phyloP scores from a whole-genome alignment of 2,888 invertebrate genomes.

The Apoderus coryli region DNA sequence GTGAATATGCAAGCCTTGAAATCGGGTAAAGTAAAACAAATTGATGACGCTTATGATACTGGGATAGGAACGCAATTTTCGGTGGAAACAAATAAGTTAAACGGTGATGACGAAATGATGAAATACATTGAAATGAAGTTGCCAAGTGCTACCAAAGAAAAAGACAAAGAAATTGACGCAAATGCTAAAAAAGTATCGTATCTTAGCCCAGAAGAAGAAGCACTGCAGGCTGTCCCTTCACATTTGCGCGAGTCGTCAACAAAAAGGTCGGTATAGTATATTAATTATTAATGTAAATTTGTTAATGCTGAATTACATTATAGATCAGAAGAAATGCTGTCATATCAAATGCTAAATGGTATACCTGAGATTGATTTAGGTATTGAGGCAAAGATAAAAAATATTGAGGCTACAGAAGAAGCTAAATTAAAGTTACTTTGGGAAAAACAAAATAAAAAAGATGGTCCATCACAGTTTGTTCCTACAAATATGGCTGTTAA shows the following conservation, averaged over 20 bases:
- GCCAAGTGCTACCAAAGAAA: constrained; percentile 52
- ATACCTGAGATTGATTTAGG: constrained; percentile 99
- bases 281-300: too few species aligned
- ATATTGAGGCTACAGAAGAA: constrained; percentile 98
- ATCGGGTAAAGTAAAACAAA: constrained; percentile 63
- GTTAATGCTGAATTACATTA: too few species aligned
- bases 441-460: constrained; percentile 82
- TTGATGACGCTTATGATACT: constrained; percentile 83
- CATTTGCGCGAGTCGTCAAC: constrained; percentile 58
- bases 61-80: constrained; percentile 96
- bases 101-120: constrained; percentile 98
- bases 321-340: constrained; percentile 91
- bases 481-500: constrained; percentile 98
- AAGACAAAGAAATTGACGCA: constrained; percentile 27
- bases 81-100: constrained; percentile 92
- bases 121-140: constrained; percentile 82
- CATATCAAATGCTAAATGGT: constrained; percentile 98
- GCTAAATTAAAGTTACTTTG: constrained; percentile 85
- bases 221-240: constrained; percentile 63
- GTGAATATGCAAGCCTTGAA: constrained; percentile 78
- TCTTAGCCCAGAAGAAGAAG: constrained; percentile 75
- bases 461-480: constrained; percentile 88
- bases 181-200: constrained; percentile 18
- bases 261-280: too few species aligned
- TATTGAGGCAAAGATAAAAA: constrained; percentile 96